phyloP scores from a whole-genome alignment of 2,888 invertebrate species.

The Julus scanicus region DNA sequence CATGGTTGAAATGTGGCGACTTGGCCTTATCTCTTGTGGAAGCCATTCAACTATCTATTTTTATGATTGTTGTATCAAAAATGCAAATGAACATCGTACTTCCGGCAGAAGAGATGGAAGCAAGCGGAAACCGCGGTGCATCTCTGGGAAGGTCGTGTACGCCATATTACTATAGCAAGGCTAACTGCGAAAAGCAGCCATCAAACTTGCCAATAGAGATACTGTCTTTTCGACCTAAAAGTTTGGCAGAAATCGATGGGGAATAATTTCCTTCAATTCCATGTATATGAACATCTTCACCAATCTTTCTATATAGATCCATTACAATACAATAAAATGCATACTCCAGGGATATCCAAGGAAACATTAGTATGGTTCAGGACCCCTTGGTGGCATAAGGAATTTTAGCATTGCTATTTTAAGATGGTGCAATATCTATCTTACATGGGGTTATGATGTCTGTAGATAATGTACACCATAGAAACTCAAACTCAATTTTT shows the following conservation, averaged over 20 bases:
- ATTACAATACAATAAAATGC: too few species aligned
- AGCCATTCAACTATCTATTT: conserved; percentile 39
- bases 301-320: background rate
- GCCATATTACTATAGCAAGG: conserved; percentile 23
- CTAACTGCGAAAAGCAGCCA: background rate
- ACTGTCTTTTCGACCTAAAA: background rate
- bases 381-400: too few species aligned
- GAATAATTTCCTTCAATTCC: background rate
- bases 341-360: too few species aligned
- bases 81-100: conserved; percentile 37
- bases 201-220: conserved; percentile 11
- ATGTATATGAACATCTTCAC: too few species aligned
- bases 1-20: conserved; percentile 20
- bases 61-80: conserved; percentile 42
- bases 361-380: too few species aligned
- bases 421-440: too few species aligned
- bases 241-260: conserved; percentile 13
- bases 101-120: conserved; percentile 37
- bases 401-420: too few species aligned
- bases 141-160: conserved; percentile 42
- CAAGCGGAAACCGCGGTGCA: conserved; percentile 18
- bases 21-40: conserved; percentile 29
- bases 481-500: too few species aligned
- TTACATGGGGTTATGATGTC: too few species aligned
- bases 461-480: too few species aligned